A percentile compares a stretch with the other conserved stretches of the same genome.
Evolutionary conservation across 1,140 invertebrate genomes (phyloP).

Genomic region (Tenebrio molitor): DNA sequence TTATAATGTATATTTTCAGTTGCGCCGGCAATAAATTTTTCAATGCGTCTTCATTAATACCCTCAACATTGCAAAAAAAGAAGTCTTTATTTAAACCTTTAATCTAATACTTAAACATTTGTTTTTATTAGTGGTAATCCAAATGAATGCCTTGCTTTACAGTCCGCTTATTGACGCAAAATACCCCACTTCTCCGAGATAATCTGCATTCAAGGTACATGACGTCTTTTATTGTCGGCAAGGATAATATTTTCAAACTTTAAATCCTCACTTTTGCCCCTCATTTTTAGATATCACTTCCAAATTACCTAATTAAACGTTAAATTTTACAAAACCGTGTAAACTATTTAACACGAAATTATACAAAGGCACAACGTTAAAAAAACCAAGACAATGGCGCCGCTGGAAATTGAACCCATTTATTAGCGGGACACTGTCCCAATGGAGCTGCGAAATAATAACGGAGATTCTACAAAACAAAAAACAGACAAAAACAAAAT

Average conservation of each 20-base stretch:
- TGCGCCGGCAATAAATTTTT: slow-evolving; percentile 21
- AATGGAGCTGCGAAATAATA: slow-evolving; percentile 28
- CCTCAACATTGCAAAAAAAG: slow-evolving; percentile 37
- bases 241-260: slow-evolving; percentile 36
- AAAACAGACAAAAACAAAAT: slow-evolving; percentile 1
- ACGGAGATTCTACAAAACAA: slow-evolving; percentile 25
- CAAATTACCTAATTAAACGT: slow-evolving; percentile 31
- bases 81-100: slow-evolving; percentile 46
- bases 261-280: slow-evolving; percentile 10
- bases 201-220: slow-evolving; percentile 46
- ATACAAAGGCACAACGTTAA: slow-evolving; percentile 8
- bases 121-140: slow-evolving; percentile 50
- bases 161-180: slow-evolving; percentile 46
- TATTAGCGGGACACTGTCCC: slow-evolving; percentile 19
- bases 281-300: slow-evolving; percentile 5
- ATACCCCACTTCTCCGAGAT: slow-evolving; percentile 40
- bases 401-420: slow-evolving; percentile 27
- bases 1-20: slow-evolving; percentile 43
- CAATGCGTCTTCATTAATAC: slow-evolving; percentile 48
- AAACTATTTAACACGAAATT: slow-evolving; percentile 23
- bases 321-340: slow-evolving; percentile 18
- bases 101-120: slow-evolving; percentile 49
- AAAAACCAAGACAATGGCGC: slow-evolving; percentile 20
- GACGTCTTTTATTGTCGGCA: slow-evolving; percentile 19
- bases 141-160: slow-evolving; percentile 46